phyloP scores from a whole-genome alignment of 2,113 vertebrate genomes.

The Struthidea cinerea region DNA sequence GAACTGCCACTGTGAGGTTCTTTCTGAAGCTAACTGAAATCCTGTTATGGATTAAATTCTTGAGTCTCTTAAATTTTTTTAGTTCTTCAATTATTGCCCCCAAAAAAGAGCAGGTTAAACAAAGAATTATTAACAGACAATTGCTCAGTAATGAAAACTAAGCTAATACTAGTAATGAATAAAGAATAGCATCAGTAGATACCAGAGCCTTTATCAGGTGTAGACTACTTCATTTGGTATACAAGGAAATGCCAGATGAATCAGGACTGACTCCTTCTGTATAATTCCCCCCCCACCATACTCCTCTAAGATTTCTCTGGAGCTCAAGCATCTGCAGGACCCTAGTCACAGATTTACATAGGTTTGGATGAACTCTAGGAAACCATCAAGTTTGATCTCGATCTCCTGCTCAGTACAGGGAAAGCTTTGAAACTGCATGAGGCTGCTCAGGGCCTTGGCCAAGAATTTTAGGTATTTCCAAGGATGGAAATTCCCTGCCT shows the following conservation, averaged over 20 bases:
- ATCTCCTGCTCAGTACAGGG: neutral
- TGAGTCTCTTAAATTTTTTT: neutral
- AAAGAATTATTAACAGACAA: neutral
- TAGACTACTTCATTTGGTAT: neutral
- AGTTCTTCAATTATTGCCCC: neutral
- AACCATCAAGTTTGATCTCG: neutral
- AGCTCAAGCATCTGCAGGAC: neutral
- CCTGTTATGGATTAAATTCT: neutral
- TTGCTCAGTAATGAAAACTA: neutral
- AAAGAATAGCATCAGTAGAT: neutral
- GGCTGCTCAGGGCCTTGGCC: neutral
- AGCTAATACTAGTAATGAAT: neutral
- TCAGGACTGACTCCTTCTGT: neutral
- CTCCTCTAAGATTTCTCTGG: neutral
- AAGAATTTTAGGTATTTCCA: neutral
- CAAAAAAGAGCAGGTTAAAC: neutral
- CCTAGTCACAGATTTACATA: neutral
- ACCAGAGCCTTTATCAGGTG: neutral
- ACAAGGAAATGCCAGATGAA: neutral
- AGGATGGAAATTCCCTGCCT: neutral
- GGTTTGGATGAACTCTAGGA: neutral
- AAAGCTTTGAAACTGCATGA: neutral
- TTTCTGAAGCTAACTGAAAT: neutral
- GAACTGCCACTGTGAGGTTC: neutral
- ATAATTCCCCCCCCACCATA: rapidly evolving